Percentiles rank a stretch among this genome's conserved stretches.
Conservation (phyloP, 2,888 invertebrate genomes). For the Leucozona laternaria region DNA sequence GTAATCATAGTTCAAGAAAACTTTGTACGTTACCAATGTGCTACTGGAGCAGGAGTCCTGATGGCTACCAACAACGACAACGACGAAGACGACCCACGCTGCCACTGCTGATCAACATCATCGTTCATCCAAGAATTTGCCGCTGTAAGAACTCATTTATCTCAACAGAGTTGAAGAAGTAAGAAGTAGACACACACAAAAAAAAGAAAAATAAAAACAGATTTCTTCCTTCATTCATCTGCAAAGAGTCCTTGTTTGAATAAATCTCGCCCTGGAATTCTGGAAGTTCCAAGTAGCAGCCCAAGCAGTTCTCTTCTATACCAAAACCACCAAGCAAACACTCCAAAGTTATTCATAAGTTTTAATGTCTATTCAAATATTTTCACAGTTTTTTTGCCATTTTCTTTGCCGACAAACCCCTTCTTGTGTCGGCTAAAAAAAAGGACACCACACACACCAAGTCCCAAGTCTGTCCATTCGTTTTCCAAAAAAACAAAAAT, state of each 20-base stretch:
- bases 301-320: conserved; percentile 9
- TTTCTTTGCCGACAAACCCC: conserved; percentile 56
- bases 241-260: conserved; percentile 48
- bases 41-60: neutral
- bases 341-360: conserved; percentile 75
- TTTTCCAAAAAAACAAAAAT: neutral
- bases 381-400: conserved; percentile 71
- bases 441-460: conserved; percentile 48
- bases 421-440: conserved; percentile 17
- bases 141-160: conserved; percentile 63
- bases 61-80: neutral
- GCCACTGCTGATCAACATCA: conserved; percentile 47
- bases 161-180: conserved; percentile 34
- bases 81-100: too few relatives aligned
- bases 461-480: conserved; percentile 43
- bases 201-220: conserved; percentile 24
- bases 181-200: neutral
- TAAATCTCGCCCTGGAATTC: conserved; percentile 47
- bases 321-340: conserved; percentile 28
- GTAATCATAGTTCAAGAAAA: conserved; percentile 74
- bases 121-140: conserved; percentile 60
- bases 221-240: conserved; percentile 55
- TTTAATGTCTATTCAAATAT: conserved; percentile 76
- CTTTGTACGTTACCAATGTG: conserved; percentile 42
- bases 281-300: conserved; percentile 32